Base-by-base conservation (phyloP, 2,113 vertebrate genomes). In the Tiliqua scincoides region DNA sequence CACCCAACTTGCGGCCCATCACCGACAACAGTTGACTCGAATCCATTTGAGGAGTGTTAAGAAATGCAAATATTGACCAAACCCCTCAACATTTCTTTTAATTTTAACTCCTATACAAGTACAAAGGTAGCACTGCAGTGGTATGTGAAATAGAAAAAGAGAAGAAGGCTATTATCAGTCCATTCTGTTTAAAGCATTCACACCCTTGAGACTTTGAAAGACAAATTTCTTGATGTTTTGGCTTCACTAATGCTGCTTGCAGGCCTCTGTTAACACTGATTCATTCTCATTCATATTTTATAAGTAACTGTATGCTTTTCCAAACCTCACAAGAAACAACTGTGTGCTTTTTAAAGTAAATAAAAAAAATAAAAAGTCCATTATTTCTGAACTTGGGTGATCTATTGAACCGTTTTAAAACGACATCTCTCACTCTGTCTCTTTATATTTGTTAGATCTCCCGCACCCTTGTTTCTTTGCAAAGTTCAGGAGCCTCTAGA, bases 271-370 rank as follows among this genome's bases (percentile, higher is more conserved):
- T 54, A 8, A 76, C 14, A 77, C 62, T 84, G 76, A 83, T 87
- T 62, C 73, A 52, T 20, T 61, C 27, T 9, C 85, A 68, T 89
- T 80, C 94, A 93, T 89, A 83, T 85, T 88, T 91, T 8, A 91
- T 65, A n/a, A 89, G 48, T 88, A 89, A 84, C 57, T 35, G 72
- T 9, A 25, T 0, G 35, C 25, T 89, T 89, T 80, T 32, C 77
- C 83, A 37, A 89, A 91, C 83, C 6, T 7, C 8, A n/a, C 30
- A 1, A 79, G 1, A 79, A 91, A 90, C 73, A 1, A 4, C 73
- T 21, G 25, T 84, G 83, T 25, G 59, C 21, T 65, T 65, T 35
- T 40, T 43, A 3, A 80, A 80, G 43, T 4, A 8, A n/a, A n/a
- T n/a, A 37, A 75, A n/a, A 57, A 11, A 27, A 6, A 48, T 48